phyloP scores from a whole-genome alignment of 64 coral and sea anemone genomes.

The Montipora capricornis region DNA sequence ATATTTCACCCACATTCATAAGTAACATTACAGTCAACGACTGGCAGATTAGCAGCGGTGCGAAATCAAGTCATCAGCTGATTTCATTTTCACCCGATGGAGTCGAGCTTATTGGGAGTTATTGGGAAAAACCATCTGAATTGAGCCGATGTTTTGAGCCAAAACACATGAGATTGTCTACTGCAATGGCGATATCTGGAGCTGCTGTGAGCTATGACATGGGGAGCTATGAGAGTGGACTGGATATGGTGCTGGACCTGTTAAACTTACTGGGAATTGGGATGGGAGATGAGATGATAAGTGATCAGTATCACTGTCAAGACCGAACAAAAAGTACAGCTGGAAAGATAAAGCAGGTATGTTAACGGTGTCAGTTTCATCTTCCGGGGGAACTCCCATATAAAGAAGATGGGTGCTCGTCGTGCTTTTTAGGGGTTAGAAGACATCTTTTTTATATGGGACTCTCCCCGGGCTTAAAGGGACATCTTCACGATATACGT shows the following conservation, averaged over 20 bases:
- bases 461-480: too few species aligned
- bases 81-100: constrained; percentile 21
- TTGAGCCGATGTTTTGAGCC: background rate
- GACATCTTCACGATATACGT: too few species aligned
- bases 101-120: constrained; percentile 14
- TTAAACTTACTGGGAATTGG: constrained; percentile 61
- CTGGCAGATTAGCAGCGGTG: background rate
- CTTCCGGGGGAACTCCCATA: too few species aligned
- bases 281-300: constrained; percentile 65
- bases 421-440: too few species aligned
- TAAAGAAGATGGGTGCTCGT: too few species aligned
- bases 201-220: constrained; percentile 68
- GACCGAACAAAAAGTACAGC: too few species aligned
- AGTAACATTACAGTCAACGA: constrained; percentile 47
- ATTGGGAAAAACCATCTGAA: too few species aligned
- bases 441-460: too few species aligned
- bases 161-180: constrained; percentile 47
- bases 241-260: constrained; percentile 35
- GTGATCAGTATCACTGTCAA: background rate
- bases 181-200: constrained; percentile 79
- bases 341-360: too few species aligned
- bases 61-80: background rate
- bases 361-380: too few species aligned
- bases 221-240: constrained; percentile 40
- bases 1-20: background rate